Base-by-base conservation (phyloP, 2,113 vertebrate genomes). In the Tenebrosternarchus preto region DNA sequence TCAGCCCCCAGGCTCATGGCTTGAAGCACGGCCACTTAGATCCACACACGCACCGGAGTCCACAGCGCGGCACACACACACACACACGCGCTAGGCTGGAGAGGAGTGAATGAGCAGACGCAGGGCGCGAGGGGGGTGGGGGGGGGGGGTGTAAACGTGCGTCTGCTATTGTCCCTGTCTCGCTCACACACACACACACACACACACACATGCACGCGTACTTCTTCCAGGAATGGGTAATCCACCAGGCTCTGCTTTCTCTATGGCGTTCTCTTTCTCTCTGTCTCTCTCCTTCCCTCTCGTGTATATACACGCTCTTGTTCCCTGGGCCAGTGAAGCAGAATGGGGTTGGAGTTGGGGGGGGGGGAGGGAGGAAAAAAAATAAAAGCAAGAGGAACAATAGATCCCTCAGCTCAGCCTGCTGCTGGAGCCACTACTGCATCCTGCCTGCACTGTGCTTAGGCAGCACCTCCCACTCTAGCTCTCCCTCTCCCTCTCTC, bases 301-400 rank as follows among this genome's bases (percentile, higher is more conserved):
- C 43, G 2, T 12, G 75, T 36, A 7, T 19, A 20, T 46, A 22
- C 57, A 46, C 43, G 39, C 46, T 63, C 67, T 83, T 72, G 63
- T 84, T 75, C 84, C 76, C 17, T 80, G 69, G 84, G 77, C 83
- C 79, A 84, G 80, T 81, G 81, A 83, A 85, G 57, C 69, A 74
- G 59, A 86, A 88, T 66, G 57, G 83, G 82, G 75, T 89, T 73
- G 83, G 82, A 78, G 69, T 61, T 63, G 39, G 75, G 73, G n/a
- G 68, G 6, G n/a, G 1, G 16, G n/a, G 17, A 50, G 17, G 27
- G 31, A 6, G 33, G 55, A 64, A 66, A 69, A 74, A 83, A 83
- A 77, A 77, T 76, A 85, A 88, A 85, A 82, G 76, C 80, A 39
- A 86, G 90, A 92, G 90, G 91, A 93, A 93, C 92, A 93, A 93